Evolutionary conservation across 2,797 vertebrate genomes (phyloP), one percentile per base, ranked within the genome.

Genomic region (Halcyon chelicuti): DNA sequence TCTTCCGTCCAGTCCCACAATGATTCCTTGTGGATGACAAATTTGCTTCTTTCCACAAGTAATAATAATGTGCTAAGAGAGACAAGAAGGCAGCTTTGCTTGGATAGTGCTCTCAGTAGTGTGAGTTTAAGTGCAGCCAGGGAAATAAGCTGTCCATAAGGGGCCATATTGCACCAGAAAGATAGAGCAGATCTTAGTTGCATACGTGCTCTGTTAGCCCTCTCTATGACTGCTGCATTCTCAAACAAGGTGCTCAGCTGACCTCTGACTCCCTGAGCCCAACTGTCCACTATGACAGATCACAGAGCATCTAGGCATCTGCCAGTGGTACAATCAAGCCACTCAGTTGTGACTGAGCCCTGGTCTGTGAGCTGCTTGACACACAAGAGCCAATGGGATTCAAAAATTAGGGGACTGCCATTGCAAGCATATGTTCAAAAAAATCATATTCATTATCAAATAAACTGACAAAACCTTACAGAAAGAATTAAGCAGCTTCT

Each of bases 91-190:
- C 58, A 61, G 39, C 35, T 94, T 42, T 66, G 81, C 19, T 51
- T 1, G 0, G n/a, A 18, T 2, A 42, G 26, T 0, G 0, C 22
- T 60, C 18, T 28, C 2, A 3, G 19, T 12, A 44, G 44, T 1
- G 0, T 11, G 22, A 46, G 28, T 31, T 73, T 58, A 39, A 28
- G 1, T 20, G 23, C 14, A 44, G 42, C 18, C 46, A 66, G 54
- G 42, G 75, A 46, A 21, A 15, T 4, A n/a, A 21, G n/a, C 44
- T 44, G 31, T 28, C 29, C 42, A 4, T 42, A 31, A 71, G 37
- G 39, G 19, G 26, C 26, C 37, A 23, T 8, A 39, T 6, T 14
- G 10, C 42, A 52, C 37, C n/a, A 47, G 71, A 58, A 62, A 22
- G 55, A n/a, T 0, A 33, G 20, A 44, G 28, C 22, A 23, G 55